These are phyloP conservation scores for Ellobium chinense DNA, from an alignment of 2,888 invertebrate species.

Conservation along the genomic window DNA sequence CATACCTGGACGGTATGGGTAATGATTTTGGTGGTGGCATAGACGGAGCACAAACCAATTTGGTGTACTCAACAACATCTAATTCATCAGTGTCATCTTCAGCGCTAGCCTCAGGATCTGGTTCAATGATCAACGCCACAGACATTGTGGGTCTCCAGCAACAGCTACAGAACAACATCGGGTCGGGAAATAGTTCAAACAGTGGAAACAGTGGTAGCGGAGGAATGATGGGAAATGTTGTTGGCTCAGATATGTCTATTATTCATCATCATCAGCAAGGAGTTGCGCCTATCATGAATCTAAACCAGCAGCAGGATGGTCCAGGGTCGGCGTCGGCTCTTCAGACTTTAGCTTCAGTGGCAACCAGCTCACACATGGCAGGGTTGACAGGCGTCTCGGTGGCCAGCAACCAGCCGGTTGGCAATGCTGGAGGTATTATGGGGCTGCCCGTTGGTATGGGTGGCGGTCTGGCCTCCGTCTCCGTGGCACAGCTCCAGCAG, in stretches of 20 bases:
- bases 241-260: slow-evolving; percentile 20
- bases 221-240: slow-evolving; percentile 7
- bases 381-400: slow-evolving; percentile 4
- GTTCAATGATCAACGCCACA: slow-evolving; percentile 11
- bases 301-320: slow-evolving; percentile 28
- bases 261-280: slow-evolving; percentile 27
- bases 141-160: slow-evolving; percentile 26
- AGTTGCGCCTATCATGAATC: not conserved
- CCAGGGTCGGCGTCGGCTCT: slow-evolving; percentile 33
- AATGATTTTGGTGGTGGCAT: slow-evolving; percentile 8
- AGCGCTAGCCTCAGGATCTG: slow-evolving; percentile 6
- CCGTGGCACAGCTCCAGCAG: slow-evolving; percentile 33
- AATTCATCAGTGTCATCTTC: slow-evolving; percentile 25
- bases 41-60: slow-evolving; percentile 14
- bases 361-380: slow-evolving; percentile 42
- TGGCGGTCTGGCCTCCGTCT: slow-evolving; percentile 10
- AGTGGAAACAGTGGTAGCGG: not conserved
- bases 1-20: slow-evolving; percentile 34
- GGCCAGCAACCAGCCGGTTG: slow-evolving; percentile 15
- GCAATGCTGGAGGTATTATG: not conserved
- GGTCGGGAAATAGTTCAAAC: not conserved
- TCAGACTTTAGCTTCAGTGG: slow-evolving; percentile 44
- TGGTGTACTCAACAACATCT: slow-evolving; percentile 31
- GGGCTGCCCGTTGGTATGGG: slow-evolving; percentile 34
- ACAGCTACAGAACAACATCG: slow-evolving; percentile 8